A percentile compares a stretch with the other conserved stretches of the same genome.
phyloP scores from a whole-genome alignment of 2,888 invertebrate species.

The Pteria penguin region DNA sequence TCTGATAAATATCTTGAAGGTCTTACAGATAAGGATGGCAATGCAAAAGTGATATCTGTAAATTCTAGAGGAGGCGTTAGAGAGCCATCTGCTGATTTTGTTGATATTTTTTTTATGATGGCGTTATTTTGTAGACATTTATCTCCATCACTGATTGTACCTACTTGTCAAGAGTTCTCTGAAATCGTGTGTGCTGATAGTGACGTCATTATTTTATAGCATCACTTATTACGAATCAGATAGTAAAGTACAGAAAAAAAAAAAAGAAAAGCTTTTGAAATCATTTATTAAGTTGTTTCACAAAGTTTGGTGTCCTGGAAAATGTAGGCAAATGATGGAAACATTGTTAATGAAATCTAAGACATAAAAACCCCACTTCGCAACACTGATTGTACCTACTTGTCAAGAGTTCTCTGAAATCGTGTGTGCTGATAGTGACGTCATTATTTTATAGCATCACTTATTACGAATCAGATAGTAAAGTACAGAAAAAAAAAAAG shows the following conservation, averaged over 20 bases:
- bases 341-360: slow-evolving; percentile 1
- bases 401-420: background rate
- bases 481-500: too few species aligned
- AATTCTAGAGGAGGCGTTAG: background rate
- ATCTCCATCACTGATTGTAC: background rate
- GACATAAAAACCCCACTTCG: background rate
- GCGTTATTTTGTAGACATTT: background rate
- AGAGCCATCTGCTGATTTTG: background rate
- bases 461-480: background rate
- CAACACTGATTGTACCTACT: background rate
- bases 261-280: slow-evolving; percentile 1
- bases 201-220: background rate
- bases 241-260: background rate
- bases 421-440: background rate
- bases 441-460: background rate
- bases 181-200: background rate
- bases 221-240: background rate
- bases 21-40: slow-evolving; percentile 1
- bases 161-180: background rate
- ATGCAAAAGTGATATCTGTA: background rate
- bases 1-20: background rate
- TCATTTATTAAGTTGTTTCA: slow-evolving; percentile 3
- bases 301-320: slow-evolving; percentile 6
- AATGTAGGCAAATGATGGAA: slow-evolving; percentile 17
- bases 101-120: slow-evolving; percentile 4